Evolutionary conservation across 2,888 invertebrate species (phyloP), one percentile per base, ranked within the genome.

Genomic region (Plagodis pulveraria): DNA sequence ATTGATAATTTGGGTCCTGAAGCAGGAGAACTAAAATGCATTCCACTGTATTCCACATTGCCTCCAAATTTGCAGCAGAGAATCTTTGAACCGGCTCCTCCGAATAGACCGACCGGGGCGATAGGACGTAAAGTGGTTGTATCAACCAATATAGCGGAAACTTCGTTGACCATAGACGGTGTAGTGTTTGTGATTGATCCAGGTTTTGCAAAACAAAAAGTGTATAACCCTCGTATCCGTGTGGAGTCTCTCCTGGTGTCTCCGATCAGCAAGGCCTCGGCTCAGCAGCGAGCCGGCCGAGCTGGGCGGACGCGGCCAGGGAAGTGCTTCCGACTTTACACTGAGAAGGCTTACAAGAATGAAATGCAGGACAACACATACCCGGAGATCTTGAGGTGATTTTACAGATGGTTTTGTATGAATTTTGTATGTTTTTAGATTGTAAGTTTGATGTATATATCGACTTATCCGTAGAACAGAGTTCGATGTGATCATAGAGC

Each of bases 321-420:
- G 35, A 99, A 99, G 86, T 99, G 99, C 91, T 99, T 99, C 94
- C 93, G 98, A 42, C 90, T 98, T 0, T 98, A 99, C 85, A 99
- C 99, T 0, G 99, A 98, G 83, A 98, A 97, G 78, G 98, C 98
- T 0, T 99, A 98, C 87, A 88, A 88, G 73, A 96, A 97, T 76
- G 99, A 99, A 88, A 99, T 99, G 99, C 99, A 99, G 76, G 99
- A 99, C 73, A 99, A 99, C 81, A 99, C 99, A 0, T 99, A 99
- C 85, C 99, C 99, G 0, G 97, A 99, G 93, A 99, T 99, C 82
- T 72, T 92, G 81, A 91, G 92, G 92, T 92, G 83, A 87, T 71
- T 71, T 70, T 66, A 53, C 22, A 35, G 56, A 66, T 71, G 70
- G 69, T 73, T 73, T 69, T 68, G 66, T 60, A 50, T 62, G 45